Conservation (phyloP, 2,888 invertebrate species). For the Tortrix viridana region DNA sequence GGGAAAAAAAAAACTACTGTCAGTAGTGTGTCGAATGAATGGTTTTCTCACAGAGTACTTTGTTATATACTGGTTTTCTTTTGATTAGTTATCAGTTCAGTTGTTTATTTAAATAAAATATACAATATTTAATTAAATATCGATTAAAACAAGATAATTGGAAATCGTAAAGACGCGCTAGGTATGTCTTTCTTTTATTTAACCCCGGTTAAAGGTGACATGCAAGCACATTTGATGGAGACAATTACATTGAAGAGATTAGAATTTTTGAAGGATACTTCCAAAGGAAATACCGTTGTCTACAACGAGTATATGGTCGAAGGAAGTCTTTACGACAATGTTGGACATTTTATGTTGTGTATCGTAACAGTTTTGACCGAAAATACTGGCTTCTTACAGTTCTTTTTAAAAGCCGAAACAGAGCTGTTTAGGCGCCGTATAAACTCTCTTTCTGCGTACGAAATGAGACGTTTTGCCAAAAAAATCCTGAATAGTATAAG, state of each 20-base stretch:
- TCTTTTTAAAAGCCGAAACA: conserved; percentile 65
- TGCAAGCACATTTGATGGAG: conserved; percentile 81
- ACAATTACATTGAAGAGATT: conserved; percentile 79
- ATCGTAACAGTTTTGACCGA: conserved; percentile 62
- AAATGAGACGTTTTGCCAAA: conserved; percentile 67
- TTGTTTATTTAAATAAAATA: no score
- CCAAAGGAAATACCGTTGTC: conserved; percentile 52
- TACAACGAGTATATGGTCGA: conserved; percentile 85
- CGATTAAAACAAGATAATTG: background rate
- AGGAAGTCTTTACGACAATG: conserved; percentile 83
- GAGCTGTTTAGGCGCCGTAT: conserved; percentile 63
- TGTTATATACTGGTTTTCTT: no score
- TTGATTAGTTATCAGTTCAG: no score
- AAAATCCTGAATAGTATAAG: conserved; percentile 61
- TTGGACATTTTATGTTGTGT: conserved; percentile 84
- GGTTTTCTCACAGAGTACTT: no score
- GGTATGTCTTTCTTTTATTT: conserved; percentile 84
- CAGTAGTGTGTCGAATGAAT: no score
- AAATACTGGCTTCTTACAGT: conserved; percentile 58
- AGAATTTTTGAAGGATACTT: conserved; percentile 72
- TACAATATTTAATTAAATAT: background rate
- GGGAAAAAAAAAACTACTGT: no score
- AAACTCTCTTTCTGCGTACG: conserved; percentile 58
- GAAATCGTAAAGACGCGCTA: background rate
- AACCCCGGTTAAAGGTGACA: conserved; percentile 80